phyloP scores from a whole-genome alignment of 2,797 vertebrate genomes.

The Amblyopsis hoosieri region DNA sequence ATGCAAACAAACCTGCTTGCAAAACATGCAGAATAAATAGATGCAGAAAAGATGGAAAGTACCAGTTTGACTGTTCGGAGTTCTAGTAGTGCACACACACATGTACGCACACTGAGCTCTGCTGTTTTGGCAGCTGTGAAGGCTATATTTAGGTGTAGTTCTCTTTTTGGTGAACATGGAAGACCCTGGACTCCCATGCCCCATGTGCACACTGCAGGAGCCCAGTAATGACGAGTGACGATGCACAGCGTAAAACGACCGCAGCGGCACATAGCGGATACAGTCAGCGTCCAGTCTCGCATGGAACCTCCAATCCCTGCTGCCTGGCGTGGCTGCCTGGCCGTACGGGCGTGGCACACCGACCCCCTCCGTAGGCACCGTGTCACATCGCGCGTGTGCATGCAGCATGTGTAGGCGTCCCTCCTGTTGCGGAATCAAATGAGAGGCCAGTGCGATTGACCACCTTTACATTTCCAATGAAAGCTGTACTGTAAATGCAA shows the following conservation, averaged over 20 bases:
- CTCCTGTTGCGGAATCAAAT: slow-evolving; percentile 37
- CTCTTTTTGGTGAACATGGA: slow-evolving; percentile 64
- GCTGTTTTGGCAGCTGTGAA: slow-evolving; percentile 63
- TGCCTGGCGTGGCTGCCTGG: background rate
- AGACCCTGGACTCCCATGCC: slow-evolving; percentile 26
- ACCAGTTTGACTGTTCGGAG: no score
- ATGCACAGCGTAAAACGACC: background rate
- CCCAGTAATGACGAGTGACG: background rate
- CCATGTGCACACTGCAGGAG: background rate
- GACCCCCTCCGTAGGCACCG: no score
- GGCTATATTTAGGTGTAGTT: slow-evolving; percentile 63
- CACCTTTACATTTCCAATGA: no score
- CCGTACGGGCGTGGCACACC: background rate
- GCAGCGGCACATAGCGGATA: background rate
- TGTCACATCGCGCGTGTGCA: background rate
- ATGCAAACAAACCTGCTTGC: no score
- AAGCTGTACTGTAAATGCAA: no score
- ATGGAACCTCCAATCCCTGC: background rate
- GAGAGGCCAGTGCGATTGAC: slow-evolving; percentile 38
- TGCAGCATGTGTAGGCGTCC: background rate
- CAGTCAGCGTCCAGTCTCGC: no score
- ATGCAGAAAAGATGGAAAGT: no score
- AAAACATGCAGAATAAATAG: no score
- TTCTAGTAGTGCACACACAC: background rate
- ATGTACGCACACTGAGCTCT: slow-evolving; percentile 12